These are phyloP conservation scores for Acanthurus tractus DNA, from an alignment of 2,797 vertebrate genomes.

Conservation along the genomic window DNA sequence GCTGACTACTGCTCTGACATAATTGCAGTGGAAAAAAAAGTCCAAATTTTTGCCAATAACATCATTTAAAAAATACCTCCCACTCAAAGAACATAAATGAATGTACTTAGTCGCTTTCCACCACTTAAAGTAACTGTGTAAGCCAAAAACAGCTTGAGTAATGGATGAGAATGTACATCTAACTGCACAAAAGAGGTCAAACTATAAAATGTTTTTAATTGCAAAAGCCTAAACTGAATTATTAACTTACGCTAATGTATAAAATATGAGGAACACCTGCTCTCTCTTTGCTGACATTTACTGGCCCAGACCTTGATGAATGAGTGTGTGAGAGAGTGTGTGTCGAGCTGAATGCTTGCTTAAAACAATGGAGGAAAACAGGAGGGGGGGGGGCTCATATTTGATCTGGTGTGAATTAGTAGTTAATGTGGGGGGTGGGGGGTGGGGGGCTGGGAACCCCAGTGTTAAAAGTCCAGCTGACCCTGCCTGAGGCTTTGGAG, in stretches of 20 bases:
- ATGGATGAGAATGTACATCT: conserved; percentile 23
- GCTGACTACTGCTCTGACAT: neutral
- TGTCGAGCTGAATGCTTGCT: conserved; percentile 19
- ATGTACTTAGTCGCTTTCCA: neutral
- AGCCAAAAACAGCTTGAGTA: conserved; percentile 25
- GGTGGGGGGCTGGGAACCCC: neutral
- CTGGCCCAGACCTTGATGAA: conserved; percentile 30
- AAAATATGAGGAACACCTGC: conserved; percentile 51
- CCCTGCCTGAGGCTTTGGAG: conserved; percentile 64
- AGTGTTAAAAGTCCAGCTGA: conserved; percentile 54
- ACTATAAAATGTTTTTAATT: conserved; percentile 23
- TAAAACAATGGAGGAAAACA: conserved; percentile 34
- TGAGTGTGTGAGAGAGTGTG: conserved; percentile 32
- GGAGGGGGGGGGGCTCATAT: conserved; percentile 11
- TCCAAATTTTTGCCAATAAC: too few relatives aligned
- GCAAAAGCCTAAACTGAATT: conserved; percentile 21
- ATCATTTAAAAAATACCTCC: too few relatives aligned
- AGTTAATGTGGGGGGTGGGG: conserved; percentile 12
- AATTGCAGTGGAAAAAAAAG: neutral
- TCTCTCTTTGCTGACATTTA: conserved; percentile 5
- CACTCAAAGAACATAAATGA: neutral
- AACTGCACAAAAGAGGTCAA: conserved; percentile 18
- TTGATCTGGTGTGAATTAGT: conserved; percentile 67
- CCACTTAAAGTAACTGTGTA: neutral
- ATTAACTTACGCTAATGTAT: conserved; percentile 13